These are phyloP conservation scores for Eilema griseolum DNA, from an alignment of 2,888 invertebrate species.

Conservation along the genomic window DNA sequence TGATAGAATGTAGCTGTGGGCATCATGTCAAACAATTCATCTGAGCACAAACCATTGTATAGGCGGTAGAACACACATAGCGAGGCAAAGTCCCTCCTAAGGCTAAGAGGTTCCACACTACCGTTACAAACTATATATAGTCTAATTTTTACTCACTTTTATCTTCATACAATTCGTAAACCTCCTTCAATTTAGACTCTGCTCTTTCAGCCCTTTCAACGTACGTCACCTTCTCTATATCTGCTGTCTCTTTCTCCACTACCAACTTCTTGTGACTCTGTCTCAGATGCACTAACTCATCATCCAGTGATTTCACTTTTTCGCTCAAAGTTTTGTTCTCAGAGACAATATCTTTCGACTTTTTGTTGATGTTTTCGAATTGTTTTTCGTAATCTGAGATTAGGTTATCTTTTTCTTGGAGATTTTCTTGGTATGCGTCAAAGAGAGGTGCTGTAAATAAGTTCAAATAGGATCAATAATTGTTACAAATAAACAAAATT, in stretches of 20 bases:
- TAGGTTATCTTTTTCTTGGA: slow-evolving; percentile 91
- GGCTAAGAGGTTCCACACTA: too few species aligned
- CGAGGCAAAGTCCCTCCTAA: too few species aligned
- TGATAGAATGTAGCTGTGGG: too few species aligned
- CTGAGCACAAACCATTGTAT: too few species aligned
- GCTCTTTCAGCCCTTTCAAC: slow-evolving; percentile 90
- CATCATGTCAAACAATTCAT: too few species aligned
- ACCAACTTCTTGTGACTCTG: slow-evolving; percentile 75
- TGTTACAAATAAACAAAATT: too few species aligned
- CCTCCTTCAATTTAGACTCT: slow-evolving; percentile 91
- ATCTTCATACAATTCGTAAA: slow-evolving; percentile 91
- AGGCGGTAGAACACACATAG: too few species aligned
- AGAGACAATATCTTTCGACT: slow-evolving; percentile 89
- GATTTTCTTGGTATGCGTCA: slow-evolving; percentile 92
- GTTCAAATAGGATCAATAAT: neutral
- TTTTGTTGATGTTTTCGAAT: slow-evolving; percentile 90
- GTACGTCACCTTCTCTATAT: slow-evolving; percentile 82
- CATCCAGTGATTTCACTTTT: slow-evolving; percentile 66
- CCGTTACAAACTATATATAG: neutral
- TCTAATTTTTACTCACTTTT: slow-evolving; percentile 84
- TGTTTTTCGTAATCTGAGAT: slow-evolving; percentile 90
- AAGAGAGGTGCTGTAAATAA: slow-evolving; percentile 89
- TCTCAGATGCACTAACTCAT: slow-evolving; percentile 71
- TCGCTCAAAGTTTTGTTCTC: slow-evolving; percentile 90
- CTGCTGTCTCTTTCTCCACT: slow-evolving; percentile 80